Evolutionary conservation across 2,113 vertebrate species (phyloP), one percentile per base, ranked within the genome.

Genomic region (Pachycephala philippinensis): DNA sequence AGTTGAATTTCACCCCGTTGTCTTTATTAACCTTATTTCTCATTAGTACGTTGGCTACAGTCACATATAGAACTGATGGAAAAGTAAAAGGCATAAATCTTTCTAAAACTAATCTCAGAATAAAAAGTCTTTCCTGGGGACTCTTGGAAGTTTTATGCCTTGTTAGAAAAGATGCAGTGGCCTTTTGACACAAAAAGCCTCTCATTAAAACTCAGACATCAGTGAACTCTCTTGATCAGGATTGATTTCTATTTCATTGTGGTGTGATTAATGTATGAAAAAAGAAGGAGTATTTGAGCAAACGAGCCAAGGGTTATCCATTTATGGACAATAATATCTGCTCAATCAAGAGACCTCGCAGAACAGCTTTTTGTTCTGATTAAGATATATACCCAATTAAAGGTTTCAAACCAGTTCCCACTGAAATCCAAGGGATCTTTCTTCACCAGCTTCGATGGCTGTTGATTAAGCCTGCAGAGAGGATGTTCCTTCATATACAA

Each of bases 181-280:
- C 57, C 64, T 95, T 95, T 92, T 87, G 83, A 77, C 76, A 76
- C 52, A 76, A 91, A 93, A 90, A 92, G 15, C 24, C 13, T 77
- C 91, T 88, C 74, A 94, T 96, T 96, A 96, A 89, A 94, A 85
- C 94, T 63, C 77, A 81, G 65, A 53, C 53, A 64, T 83, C 66
- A 85, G 72, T 72, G 76, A 91, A 76, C 71, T 92, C 76, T 68
- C 83, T 94, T 93, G 85, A 96, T 94, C 68, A 74, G 59, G 60
- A 87, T 44, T 90, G 76, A 95, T 95, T 95, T 90, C 61, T 93
- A 24, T 92, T 94, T 91, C 83, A 77, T 80, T 87, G 53, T 71
- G 27, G 53, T 90, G 33, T 90, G 82, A 63, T 95, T 95, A 95
- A 95, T 74, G 80, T 30, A 93, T 70, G 59, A 81, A 87, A 85